Conservation (phyloP, 2,113 vertebrate species). For the Pitta sordida region DNA sequence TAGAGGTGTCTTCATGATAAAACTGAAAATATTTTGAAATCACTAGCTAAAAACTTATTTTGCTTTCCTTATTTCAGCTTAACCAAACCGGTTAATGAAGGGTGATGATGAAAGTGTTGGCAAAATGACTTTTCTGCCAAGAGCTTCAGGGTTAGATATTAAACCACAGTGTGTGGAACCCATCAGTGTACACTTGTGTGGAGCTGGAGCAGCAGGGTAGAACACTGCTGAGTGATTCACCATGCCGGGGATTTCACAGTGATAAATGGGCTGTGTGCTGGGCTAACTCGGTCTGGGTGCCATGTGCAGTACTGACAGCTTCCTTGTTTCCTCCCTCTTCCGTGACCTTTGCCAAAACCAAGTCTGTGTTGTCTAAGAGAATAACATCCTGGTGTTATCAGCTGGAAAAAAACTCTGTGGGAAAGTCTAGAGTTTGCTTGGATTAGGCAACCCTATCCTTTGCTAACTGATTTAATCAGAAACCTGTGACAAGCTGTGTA, state of each 20-base stretch:
- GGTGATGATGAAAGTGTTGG: conserved; percentile 11
- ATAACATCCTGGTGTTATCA: conserved; percentile 21
- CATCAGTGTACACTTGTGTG: rapidly evolving
- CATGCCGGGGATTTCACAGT: background rate
- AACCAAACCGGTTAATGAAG: conserved; percentile 3
- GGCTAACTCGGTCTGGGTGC: background rate
- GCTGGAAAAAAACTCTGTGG: background rate
- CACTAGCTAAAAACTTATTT: conserved; percentile 2
- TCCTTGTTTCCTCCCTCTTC: conserved; percentile 21
- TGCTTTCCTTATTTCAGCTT: background rate
- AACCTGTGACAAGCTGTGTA: background rate
- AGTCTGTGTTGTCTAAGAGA: background rate
- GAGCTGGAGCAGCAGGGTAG: background rate
- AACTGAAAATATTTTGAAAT: background rate
- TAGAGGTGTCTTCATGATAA: background rate
- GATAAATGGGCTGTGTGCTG: background rate
- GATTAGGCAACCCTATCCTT: conserved; percentile 30
- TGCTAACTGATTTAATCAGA: conserved; percentile 1
- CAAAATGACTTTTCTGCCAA: background rate
- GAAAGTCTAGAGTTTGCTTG: background rate
- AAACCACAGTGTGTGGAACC: background rate
- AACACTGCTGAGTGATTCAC: background rate
- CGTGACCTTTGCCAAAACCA: background rate
- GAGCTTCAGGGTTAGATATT: conserved; percentile 39
- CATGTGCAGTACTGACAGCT: background rate